Evolutionary conservation across 2,113 vertebrate genomes (phyloP).

Genomic region (Ahaetulla prasina): DNA sequence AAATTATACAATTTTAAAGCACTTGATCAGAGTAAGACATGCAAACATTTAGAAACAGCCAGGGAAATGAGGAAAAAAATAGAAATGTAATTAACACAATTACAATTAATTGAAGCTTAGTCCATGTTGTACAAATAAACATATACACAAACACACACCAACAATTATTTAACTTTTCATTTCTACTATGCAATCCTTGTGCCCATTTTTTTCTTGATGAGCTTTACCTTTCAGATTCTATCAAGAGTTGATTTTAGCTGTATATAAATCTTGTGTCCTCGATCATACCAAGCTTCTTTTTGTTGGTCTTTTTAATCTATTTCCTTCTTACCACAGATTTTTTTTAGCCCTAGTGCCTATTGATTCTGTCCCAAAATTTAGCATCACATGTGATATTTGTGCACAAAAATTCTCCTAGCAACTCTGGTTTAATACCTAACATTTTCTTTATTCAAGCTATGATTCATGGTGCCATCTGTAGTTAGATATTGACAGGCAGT

Average conservation of each 20-base stretch:
- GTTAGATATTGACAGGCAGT: slow-evolving; percentile 66
- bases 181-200: background rate
- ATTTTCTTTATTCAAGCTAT: slow-evolving; percentile 62
- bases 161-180: background rate
- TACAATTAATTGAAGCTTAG: slow-evolving; percentile 12
- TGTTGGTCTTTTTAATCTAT: slow-evolving; percentile 59
- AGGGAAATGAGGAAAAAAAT: slow-evolving; percentile 52
- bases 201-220: slow-evolving; percentile 2
- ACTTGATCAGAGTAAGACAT: background rate
- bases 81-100: slow-evolving; percentile 21
- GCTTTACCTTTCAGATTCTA: slow-evolving; percentile 44
- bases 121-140: background rate
- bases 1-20: slow-evolving; percentile 21
- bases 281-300: slow-evolving; percentile 50
- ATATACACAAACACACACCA: background rate
- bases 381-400: slow-evolving; percentile 58
- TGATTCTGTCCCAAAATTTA: slow-evolving; percentile 55
- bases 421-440: slow-evolving; percentile 63
- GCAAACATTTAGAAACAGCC: slow-evolving; percentile 21
- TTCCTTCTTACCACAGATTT: slow-evolving; percentile 51
- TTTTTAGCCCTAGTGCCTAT: slow-evolving; percentile 40
- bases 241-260: slow-evolving; percentile 30
- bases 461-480: slow-evolving; percentile 72
- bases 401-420: slow-evolving; percentile 67
- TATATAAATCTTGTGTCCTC: slow-evolving; percentile 48